Evolutionary conservation across 2,113 vertebrate genomes (phyloP), one percentile per base, ranked within the genome.

Genomic region (Cochlearius cochlearius): DNA sequence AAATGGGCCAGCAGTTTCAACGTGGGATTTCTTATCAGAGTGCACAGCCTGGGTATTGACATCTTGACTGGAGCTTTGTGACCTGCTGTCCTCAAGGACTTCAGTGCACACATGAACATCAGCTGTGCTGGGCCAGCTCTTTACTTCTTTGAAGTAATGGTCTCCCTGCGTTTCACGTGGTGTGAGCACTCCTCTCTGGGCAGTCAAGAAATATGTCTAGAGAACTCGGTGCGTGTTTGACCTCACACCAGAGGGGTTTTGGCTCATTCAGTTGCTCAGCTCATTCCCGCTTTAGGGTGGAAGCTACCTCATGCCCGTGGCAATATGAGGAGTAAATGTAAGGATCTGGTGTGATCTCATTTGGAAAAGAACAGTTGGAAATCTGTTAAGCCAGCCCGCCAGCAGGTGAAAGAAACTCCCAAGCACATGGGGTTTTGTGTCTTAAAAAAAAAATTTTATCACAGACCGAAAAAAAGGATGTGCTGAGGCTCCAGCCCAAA

Each of bases 41-140:
- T 6, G 4, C 2, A 0, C 47, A 32, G 41, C 30, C 19, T 49
- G 26, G 22, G 6, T 18, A 13, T 55, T 27, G 52, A 19, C n/a
- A 21, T n/a, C 43, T 55, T 18, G 12, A 12, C 53, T 52, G 52
- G 13, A 86, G 36, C 26, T 83, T 62, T 68, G 47, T 41, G 69
- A 34, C 76, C 30, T 47, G 16, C 32, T 66, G 23, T 32, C 39
- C 39, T 75, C 13, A 4, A 29, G 50, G 52, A 63, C 30, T 80
- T 84, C 79, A 38, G 53, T 25, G 38, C 41, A 23, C 4, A 30
- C 36, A 30, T 62, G 53, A 45, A 23, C 39, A 53, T 56, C 23
- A 53, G 8, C 36, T 84, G 78, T 66, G 25, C 58, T 87, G 50
- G 52, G 15, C 55, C 62, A 50, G 20, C 25, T 89, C 39, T 77